Conservation (phyloP, 2,888 invertebrate genomes). For the Ectemnius continuus region DNA sequence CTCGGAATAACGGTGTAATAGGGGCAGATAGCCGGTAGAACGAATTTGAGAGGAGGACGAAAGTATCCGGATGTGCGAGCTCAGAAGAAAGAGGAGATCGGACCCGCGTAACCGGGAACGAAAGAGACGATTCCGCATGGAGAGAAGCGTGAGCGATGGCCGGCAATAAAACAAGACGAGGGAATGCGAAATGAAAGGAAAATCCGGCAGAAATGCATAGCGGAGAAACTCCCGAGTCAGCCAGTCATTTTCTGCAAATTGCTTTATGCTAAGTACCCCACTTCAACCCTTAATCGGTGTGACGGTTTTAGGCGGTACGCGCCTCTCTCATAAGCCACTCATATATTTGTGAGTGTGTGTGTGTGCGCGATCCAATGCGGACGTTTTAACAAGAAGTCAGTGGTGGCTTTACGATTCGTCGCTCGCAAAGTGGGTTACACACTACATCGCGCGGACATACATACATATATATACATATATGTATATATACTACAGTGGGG, state of each 20-base stretch:
- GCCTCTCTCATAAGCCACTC: no score
- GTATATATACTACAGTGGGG: no score
- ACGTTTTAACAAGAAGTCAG: no score
- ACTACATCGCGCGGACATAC: slow-evolving; percentile 38
- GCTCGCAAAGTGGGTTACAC: background rate
- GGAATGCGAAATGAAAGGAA: slow-evolving; percentile 4
- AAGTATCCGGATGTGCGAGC: background rate
- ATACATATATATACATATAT: background rate
- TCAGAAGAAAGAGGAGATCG: background rate
- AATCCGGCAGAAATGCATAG: background rate
- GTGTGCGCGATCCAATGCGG: no score
- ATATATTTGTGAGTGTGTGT: no score
- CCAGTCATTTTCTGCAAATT: no score
- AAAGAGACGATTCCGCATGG: background rate
- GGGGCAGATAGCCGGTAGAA: slow-evolving; percentile 9
- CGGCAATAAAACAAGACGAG: background rate
- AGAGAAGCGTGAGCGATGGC: background rate
- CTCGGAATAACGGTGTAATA: slow-evolving; percentile 13
- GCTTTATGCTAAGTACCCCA: no score
- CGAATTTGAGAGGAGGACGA: slow-evolving; percentile 5
- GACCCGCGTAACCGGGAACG: background rate
- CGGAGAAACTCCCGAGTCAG: no score
- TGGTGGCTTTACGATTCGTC: no score
- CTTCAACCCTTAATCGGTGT: no score
- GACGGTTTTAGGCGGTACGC: no score